phyloP scores from a whole-genome alignment of 1,140 invertebrate species.

The Marisa cornuarietis region DNA sequence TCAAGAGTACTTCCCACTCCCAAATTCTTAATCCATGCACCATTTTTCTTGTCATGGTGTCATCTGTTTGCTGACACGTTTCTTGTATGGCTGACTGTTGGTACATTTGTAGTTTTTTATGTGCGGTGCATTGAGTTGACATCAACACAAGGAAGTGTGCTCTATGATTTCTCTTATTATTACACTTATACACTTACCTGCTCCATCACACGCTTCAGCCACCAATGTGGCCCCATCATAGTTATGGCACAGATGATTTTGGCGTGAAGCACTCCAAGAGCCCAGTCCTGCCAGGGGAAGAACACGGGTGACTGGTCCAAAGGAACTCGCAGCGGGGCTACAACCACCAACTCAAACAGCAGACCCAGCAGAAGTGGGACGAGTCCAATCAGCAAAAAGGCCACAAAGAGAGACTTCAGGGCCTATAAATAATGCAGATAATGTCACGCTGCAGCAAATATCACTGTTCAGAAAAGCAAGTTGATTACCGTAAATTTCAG shows the following conservation, averaged over 20 bases:
- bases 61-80: neutral
- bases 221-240: conserved; percentile 98
- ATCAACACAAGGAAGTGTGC: too few relatives aligned
- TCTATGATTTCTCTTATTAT: too few relatives aligned
- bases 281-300: conserved; percentile 92
- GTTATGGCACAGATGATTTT: conserved; percentile 97
- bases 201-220: conserved; percentile 88
- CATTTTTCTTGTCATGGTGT: too few relatives aligned
- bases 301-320: conserved; percentile 93
- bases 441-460: conserved; percentile 1
- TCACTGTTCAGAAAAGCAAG: too few relatives aligned
- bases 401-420: conserved; percentile 74
- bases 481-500: too few relatives aligned
- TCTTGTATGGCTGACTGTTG: too few relatives aligned
- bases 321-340: conserved; percentile 92
- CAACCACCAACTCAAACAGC: conserved; percentile 88
- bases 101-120: neutral
- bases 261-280: conserved; percentile 93
- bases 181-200: conserved; percentile 75
- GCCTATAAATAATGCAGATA: conserved; percentile 49
- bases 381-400: conserved; percentile 82
- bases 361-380: conserved; percentile 93
- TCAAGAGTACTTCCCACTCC: too few relatives aligned
- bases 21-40: too few relatives aligned
- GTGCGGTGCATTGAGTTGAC: neutral